Evolutionary conservation across 2,888 invertebrate genomes (phyloP).

Genomic region (Xylota sylvarum): DNA sequence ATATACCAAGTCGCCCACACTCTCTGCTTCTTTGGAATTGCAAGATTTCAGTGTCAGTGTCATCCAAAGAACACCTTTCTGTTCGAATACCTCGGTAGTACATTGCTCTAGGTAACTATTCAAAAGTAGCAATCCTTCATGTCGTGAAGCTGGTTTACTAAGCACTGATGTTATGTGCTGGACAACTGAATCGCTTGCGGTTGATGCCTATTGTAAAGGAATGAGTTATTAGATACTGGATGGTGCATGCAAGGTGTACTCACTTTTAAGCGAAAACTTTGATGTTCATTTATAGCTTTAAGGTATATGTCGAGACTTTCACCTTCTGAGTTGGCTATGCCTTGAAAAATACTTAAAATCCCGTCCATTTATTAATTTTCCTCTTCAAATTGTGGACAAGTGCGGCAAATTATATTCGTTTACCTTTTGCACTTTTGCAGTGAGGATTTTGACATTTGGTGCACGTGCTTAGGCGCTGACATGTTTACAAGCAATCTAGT

Average conservation of each 20-base stretch:
- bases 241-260: background rate
- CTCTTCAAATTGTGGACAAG: background rate
- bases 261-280: constrained; percentile 79
- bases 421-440: background rate
- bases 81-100: constrained; percentile 78
- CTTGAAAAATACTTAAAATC: constrained; percentile 78
- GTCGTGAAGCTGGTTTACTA: constrained; percentile 76
- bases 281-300: constrained; percentile 79
- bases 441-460: background rate
- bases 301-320: constrained; percentile 78
- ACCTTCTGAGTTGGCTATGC: constrained; percentile 75
- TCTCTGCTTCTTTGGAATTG: constrained; percentile 76
- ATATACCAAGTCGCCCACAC: constrained; percentile 74
- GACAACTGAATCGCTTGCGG: constrained; percentile 63
- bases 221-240: background rate
- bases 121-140: constrained; percentile 78
- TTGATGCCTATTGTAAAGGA: constrained; percentile 50
- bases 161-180: constrained; percentile 79
- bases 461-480: background rate
- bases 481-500: background rate
- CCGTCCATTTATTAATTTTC: constrained; percentile 79
- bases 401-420: background rate
- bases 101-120: constrained; percentile 78
- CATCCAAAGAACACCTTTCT: constrained; percentile 79
- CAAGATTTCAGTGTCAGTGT: constrained; percentile 79